Evolutionary conservation across 2,888 invertebrate species (phyloP).

Genomic region (Gisinianus flammeolus): DNA sequence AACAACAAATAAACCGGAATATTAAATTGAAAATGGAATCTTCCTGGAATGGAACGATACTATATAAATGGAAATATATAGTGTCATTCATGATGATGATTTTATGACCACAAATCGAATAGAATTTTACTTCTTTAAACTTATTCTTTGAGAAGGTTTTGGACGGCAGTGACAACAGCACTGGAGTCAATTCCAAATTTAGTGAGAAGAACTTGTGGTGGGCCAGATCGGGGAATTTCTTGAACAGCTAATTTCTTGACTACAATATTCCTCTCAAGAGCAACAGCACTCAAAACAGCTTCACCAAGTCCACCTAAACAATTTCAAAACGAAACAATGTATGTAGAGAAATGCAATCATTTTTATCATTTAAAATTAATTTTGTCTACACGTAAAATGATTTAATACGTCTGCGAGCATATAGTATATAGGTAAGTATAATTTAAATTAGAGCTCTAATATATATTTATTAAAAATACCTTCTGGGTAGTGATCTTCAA

Average conservation of each 20-base stretch:
- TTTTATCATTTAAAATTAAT: constrained; percentile 2
- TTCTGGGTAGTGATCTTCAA: constrained; percentile 96
- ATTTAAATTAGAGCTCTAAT: background rate
- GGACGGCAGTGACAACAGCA: constrained; percentile 74
- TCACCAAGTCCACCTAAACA: constrained; percentile 89
- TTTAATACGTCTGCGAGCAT: background rate
- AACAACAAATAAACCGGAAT: background rate
- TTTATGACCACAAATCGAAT: background rate
- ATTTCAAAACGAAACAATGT: background rate
- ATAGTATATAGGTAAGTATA: no score
- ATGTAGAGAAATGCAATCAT: background rate
- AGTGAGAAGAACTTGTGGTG: constrained; percentile 82
- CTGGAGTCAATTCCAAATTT: constrained; percentile 86
- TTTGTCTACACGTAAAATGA: background rate
- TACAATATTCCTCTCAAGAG: constrained; percentile 72
- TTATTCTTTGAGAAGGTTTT: constrained; percentile 30
- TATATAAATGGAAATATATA: background rate
- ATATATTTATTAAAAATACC: constrained; percentile 64
- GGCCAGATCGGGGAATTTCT: constrained; percentile 90
- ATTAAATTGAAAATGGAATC: constrained; percentile 1
- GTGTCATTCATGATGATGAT: background rate
- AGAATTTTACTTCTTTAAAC: background rate
- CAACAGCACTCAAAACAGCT: constrained; percentile 84
- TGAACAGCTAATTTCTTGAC: constrained; percentile 81
- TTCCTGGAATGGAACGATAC: constrained; percentile 8